Evolutionary conservation across 2,888 invertebrate species (phyloP).

Genomic region (Leucophenga maculata): DNA sequence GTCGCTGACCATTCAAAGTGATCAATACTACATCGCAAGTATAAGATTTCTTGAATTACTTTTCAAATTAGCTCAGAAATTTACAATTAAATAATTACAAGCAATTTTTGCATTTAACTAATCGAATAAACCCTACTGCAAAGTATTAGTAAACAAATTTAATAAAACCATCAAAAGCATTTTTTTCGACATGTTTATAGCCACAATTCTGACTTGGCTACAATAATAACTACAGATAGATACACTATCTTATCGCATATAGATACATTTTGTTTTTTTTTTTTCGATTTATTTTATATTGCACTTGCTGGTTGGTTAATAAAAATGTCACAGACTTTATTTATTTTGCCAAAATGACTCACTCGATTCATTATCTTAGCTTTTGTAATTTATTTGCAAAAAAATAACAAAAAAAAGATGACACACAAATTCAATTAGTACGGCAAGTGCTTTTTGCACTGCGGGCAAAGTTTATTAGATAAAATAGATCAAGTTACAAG

Average conservation of each 20-base stretch:
- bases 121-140: too few relatives aligned
- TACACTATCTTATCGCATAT: constrained; percentile 9
- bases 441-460: background rate
- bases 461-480: background rate
- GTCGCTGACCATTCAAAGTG: too few relatives aligned
- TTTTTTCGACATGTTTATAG: background rate
- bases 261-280: constrained; percentile 4
- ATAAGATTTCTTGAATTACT: too few relatives aligned
- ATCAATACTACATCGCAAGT: too few relatives aligned
- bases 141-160: too few relatives aligned
- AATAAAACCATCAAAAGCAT: background rate
- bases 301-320: background rate
- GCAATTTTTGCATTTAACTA: too few relatives aligned
- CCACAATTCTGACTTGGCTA: background rate
- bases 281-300: background rate
- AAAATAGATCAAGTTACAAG: background rate
- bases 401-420: background rate
- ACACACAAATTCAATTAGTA: background rate
- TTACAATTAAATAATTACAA: too few relatives aligned
- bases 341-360: constrained; percentile 9
- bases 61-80: too few relatives aligned
- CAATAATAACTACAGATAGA: background rate
- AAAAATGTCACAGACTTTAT: background rate
- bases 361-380: background rate
- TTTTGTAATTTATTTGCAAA: background rate